Percentiles rank a stretch among this genome's conserved stretches.
Evolutionary conservation across 2,113 vertebrate species (phyloP).

Genomic region (Hyaena hyaena): DNA sequence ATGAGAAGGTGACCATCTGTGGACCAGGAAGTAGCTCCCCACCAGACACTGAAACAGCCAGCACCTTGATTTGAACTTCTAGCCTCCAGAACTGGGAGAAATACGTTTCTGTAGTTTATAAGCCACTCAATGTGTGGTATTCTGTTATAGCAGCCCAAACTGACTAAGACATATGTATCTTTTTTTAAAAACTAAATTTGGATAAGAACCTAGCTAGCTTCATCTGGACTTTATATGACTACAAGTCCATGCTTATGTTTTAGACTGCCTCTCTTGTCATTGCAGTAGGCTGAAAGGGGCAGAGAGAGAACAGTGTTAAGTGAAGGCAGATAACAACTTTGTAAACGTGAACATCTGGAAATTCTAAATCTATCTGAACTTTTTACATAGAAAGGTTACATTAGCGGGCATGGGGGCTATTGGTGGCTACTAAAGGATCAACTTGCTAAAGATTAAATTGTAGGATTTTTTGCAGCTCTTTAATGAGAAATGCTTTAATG

Average conservation of each 20-base stretch:
- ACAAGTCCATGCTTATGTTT: background rate
- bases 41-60: background rate
- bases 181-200: background rate
- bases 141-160: background rate
- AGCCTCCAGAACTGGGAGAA: background rate
- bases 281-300: background rate
- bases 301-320: background rate
- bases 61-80: background rate
- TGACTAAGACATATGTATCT: background rate
- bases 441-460: background rate
- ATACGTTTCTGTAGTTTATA: background rate
- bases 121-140: background rate
- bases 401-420: background rate
- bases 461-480: background rate
- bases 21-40: background rate
- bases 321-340: background rate
- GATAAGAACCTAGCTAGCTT: background rate
- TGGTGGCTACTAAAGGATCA: background rate
- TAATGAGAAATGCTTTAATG: background rate
- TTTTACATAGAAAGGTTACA: background rate
- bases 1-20: background rate
- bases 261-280: background rate
- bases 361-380: background rate
- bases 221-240: background rate
- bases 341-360: background rate